Evolutionary conservation across 1,140 invertebrate genomes (phyloP).

Genomic region (Doryteuthis pealeii): DNA sequence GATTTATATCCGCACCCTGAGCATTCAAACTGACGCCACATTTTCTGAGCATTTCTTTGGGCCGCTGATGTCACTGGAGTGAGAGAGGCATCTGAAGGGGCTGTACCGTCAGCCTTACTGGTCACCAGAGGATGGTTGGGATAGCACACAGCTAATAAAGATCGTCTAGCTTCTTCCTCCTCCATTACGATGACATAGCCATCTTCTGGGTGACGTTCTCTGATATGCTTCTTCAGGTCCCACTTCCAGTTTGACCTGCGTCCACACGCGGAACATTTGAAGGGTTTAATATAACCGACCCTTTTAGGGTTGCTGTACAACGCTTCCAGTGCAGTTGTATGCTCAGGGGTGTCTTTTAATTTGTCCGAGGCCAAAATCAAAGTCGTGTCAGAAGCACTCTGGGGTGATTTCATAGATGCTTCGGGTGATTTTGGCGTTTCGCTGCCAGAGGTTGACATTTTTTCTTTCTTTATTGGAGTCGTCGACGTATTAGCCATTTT

Average conservation of each 20-base stretch:
- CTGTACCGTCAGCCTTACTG: neutral
- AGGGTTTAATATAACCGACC: slow-evolving; percentile 66
- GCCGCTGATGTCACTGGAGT: slow-evolving; percentile 14
- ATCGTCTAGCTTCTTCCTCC: slow-evolving; percentile 85
- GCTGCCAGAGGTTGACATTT: neutral
- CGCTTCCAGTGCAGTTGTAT: slow-evolving; percentile 6
- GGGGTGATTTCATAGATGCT: neutral
- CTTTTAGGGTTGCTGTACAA: slow-evolving; percentile 37
- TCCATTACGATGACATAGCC: slow-evolving; percentile 74
- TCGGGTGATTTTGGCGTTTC: neutral
- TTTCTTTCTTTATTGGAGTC: neutral
- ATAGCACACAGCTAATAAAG: slow-evolving; percentile 61
- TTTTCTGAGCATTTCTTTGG: slow-evolving; percentile 13
- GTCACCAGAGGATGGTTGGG: neutral
- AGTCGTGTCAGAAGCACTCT: neutral
- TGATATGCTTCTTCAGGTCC: slow-evolving; percentile 74
- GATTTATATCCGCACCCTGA: slow-evolving; percentile 54
- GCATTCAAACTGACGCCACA: slow-evolving; percentile 49
- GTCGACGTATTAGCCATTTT: neutral
- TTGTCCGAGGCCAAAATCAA: neutral
- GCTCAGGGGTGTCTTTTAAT: neutral
- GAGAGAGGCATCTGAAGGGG: neutral
- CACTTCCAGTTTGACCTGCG: slow-evolving; percentile 94
- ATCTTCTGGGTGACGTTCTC: slow-evolving; percentile 37
- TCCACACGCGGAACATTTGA: slow-evolving; percentile 90